phyloP scores from a whole-genome alignment of 1,140 invertebrate species.

The Drosophila serrata region DNA sequence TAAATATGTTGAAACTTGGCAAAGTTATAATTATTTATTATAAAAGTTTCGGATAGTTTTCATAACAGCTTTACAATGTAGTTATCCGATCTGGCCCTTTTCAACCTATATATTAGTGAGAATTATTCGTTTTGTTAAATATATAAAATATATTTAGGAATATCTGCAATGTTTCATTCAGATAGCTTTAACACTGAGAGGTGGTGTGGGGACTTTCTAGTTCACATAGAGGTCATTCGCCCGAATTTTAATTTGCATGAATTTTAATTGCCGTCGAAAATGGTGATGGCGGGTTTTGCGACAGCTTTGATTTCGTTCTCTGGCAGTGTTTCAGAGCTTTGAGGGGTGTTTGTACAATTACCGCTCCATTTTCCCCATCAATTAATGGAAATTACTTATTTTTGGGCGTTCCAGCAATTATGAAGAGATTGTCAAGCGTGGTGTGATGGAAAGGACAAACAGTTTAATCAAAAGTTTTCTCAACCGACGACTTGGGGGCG shows the following conservation, averaged over 20 bases:
- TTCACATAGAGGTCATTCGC: slow-evolving; percentile 13
- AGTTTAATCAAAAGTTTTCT: slow-evolving; percentile 46
- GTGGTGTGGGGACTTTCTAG: background rate
- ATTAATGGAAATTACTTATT: slow-evolving; percentile 58
- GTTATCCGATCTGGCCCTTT: too few relatives aligned
- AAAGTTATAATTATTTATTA: too few relatives aligned
- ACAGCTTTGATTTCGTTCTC: slow-evolving; percentile 57
- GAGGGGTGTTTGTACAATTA: slow-evolving; percentile 59
- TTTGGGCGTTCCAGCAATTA: slow-evolving; percentile 65
- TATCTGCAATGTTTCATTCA: too few relatives aligned
- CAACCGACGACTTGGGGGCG: background rate
- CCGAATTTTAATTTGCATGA: slow-evolving; percentile 31
- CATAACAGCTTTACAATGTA: too few relatives aligned
- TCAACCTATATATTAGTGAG: too few relatives aligned
- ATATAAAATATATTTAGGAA: too few relatives aligned
- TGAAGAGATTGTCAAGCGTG: slow-evolving; percentile 67
- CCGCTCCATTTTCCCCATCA: slow-evolving; percentile 7
- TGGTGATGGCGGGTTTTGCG: slow-evolving; percentile 14
- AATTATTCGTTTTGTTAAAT: too few relatives aligned
- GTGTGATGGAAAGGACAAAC: slow-evolving; percentile 23
- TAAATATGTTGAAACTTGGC: too few relatives aligned
- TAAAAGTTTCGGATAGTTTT: too few relatives aligned
- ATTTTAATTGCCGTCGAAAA: slow-evolving; percentile 44
- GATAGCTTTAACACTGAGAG: too few relatives aligned
- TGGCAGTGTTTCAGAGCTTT: slow-evolving; percentile 31